Conservation (phyloP, 2,888 invertebrate species). For the Netelia melanura region DNA sequence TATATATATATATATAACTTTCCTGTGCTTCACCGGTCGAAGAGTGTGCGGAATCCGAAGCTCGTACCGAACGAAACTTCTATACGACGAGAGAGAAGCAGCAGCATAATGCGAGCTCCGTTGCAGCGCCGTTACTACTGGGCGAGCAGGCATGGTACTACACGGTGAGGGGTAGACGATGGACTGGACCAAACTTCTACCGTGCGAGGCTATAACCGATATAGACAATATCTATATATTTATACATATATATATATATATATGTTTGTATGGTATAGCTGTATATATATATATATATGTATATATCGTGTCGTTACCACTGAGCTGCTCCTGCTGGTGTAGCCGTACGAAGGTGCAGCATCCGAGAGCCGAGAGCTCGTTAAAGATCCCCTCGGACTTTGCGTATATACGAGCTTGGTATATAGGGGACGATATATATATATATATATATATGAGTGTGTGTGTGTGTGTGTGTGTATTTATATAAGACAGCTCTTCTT, state of each 20-base stretch:
- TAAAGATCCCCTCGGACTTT: constrained; percentile 67
- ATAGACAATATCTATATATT: not conserved
- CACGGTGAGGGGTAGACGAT: constrained; percentile 19
- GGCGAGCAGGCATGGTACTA: not conserved
- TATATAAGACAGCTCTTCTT: constrained; percentile 12
- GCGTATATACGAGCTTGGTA: not conserved
- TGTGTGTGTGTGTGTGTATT: not conserved
- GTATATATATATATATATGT: not conserved
- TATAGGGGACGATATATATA: not conserved
- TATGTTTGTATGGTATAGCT: not conserved
- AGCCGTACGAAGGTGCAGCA: constrained; percentile 53
- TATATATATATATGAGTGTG: not conserved
- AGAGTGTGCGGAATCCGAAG: constrained; percentile 23
- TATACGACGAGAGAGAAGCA: not conserved
- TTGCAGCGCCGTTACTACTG: constrained; percentile 24
- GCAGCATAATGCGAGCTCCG: not conserved
- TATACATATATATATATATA: not conserved
- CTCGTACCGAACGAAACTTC: constrained; percentile 14
- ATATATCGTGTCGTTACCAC: constrained; percentile 59
- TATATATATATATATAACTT: not conserved
- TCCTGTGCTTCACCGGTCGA: not conserved
- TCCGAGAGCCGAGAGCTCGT: constrained; percentile 65
- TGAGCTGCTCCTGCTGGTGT: constrained; percentile 40
- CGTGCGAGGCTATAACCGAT: constrained; percentile 6
- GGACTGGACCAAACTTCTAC: constrained; percentile 62